Conservation (phyloP, 2,113 vertebrate genomes). For the Hyaena hyaena region DNA sequence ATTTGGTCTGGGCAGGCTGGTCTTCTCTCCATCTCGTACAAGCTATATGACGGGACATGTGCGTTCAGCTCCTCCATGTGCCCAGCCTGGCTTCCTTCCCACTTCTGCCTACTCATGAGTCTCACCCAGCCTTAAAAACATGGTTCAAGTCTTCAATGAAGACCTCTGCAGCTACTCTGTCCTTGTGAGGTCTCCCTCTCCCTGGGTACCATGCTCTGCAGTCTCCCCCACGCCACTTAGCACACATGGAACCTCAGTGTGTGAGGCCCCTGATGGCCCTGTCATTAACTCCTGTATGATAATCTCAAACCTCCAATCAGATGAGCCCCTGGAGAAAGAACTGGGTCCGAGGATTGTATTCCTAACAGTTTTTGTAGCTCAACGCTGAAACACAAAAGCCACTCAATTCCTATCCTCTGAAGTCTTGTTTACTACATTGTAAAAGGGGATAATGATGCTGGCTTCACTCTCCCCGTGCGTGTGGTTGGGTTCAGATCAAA, state of each 20-base stretch:
- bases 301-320: neutral
- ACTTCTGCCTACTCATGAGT: neutral
- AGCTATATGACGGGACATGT: neutral
- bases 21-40: neutral
- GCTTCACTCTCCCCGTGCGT: neutral
- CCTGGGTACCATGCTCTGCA: rapidly evolving
- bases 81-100: neutral
- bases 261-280: neutral
- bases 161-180: too few relatives aligned
- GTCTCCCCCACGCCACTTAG: neutral
- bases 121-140: neutral
- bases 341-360: too few relatives aligned
- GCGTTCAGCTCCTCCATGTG: too few relatives aligned
- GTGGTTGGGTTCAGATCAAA: neutral
- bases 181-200: neutral
- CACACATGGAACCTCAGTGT: neutral
- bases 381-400: neutral
- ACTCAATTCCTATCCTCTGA: neutral
- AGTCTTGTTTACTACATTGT: neutral
- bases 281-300: neutral
- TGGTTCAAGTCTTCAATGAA: neutral
- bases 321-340: neutral
- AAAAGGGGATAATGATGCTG: neutral
- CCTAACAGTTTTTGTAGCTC: neutral
- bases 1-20: neutral